Conservation (phyloP, 2,113 vertebrate species). For the Toxotes chatareus region DNA sequence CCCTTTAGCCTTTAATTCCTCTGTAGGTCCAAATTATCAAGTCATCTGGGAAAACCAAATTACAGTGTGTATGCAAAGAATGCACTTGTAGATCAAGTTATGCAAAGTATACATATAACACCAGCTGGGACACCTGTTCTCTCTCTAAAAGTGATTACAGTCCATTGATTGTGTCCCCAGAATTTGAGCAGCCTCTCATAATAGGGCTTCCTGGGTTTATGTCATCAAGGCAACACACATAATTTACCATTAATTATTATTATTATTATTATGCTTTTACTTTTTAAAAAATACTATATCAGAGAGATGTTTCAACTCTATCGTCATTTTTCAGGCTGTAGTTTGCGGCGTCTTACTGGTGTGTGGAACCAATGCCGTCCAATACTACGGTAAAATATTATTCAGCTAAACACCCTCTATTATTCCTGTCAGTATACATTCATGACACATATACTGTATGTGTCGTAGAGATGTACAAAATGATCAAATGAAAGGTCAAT, state of each 20-base stretch:
- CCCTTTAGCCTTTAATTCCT: constrained; percentile 68
- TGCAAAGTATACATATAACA: constrained; percentile 49
- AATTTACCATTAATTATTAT: neutral
- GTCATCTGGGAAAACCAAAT: constrained; percentile 75
- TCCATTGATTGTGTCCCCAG: constrained; percentile 5
- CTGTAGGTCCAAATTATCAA: constrained; percentile 72
- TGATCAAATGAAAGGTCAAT: neutral
- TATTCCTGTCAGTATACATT: too few species aligned
- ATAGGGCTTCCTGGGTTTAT: neutral
- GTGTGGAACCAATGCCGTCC: too few species aligned
- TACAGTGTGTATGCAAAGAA: constrained; percentile 60
- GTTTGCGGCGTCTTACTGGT: too few species aligned
- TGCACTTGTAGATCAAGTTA: constrained; percentile 49
- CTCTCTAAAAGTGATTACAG: constrained; percentile 48
- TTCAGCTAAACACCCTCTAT: too few species aligned
- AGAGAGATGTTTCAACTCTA: too few species aligned
- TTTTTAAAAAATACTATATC: too few species aligned
- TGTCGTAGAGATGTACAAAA: neutral
- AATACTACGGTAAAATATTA: too few species aligned
- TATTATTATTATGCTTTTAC: neutral
- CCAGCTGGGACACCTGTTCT: constrained; percentile 75
- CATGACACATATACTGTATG: too few species aligned
- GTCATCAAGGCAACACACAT: neutral
- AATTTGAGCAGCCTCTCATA: constrained; percentile 10
- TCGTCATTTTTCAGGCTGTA: too few species aligned